Percentiles rank a stretch among this genome's conserved stretches.
phyloP scores from a whole-genome alignment of 2,888 invertebrate genomes.

The Lumbricus terrestris region DNA sequence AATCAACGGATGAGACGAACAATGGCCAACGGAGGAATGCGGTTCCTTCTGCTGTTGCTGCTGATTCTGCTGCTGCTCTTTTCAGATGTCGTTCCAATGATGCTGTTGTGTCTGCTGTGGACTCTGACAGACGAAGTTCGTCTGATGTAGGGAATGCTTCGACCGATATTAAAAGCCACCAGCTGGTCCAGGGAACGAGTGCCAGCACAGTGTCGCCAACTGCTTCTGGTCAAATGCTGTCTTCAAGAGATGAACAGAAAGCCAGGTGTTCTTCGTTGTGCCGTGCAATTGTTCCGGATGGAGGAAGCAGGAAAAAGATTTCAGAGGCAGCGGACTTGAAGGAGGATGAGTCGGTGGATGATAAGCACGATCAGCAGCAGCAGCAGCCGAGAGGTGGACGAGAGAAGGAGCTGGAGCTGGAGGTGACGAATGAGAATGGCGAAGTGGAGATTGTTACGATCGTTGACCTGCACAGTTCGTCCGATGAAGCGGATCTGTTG shows the following conservation, averaged over 20 bases:
- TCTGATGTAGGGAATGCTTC: not conserved
- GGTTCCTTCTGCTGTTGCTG: too few relatives aligned
- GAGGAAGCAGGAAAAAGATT: not conserved
- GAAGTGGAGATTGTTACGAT: constrained; percentile 24
- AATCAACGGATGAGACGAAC: not conserved
- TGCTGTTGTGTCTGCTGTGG: not conserved
- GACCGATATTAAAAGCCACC: not conserved
- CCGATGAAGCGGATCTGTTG: constrained; percentile 20
- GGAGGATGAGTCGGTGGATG: not conserved
- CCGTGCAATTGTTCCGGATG: not conserved
- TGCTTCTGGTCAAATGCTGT: not conserved
- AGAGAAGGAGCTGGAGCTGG: constrained; percentile 18
- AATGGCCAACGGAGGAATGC: not conserved
- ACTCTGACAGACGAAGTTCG: not conserved
- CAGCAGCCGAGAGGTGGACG: not conserved
- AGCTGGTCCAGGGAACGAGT: not conserved
- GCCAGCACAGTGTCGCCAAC: not conserved
- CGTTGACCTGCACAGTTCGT: constrained; percentile 17
- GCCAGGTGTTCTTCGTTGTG: not conserved
- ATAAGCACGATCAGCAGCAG: not conserved
- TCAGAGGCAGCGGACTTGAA: not conserved
- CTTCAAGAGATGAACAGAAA: not conserved
- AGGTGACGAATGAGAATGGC: constrained; percentile 19
- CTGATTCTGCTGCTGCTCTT: too few relatives aligned
- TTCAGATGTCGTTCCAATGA: not conserved